Evolutionary conservation across 1,140 invertebrate species (phyloP).

Genomic region (Drosophila sturtevanti): DNA sequence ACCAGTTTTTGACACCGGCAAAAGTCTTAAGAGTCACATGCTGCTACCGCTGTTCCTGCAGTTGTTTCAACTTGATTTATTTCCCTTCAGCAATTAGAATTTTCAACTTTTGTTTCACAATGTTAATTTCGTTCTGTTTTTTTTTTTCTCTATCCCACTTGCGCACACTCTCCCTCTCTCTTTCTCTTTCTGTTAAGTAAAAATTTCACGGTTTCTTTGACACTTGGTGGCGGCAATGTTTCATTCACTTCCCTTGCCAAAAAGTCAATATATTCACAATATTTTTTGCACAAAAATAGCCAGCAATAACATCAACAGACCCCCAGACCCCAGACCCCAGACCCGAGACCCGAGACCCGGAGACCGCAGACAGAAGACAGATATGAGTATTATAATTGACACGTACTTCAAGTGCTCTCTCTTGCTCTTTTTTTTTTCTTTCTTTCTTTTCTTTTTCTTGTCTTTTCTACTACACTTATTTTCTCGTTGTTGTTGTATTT

Average conservation of each 20-base stretch:
- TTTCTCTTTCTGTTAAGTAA: background rate
- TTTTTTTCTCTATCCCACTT: background rate
- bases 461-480: background rate
- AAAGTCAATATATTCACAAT: conserved; percentile 48
- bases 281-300: conserved; percentile 48
- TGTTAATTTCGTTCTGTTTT: conserved; percentile 1
- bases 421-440: conserved; percentile 26
- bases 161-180: no score
- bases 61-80: conserved; percentile 53
- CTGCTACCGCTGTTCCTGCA: conserved; percentile 50
- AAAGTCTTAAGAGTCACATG: conserved; percentile 40
- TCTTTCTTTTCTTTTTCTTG: background rate
- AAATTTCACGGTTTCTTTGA: conserved; percentile 21
- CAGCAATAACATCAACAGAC: conserved; percentile 27
- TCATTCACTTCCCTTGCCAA: conserved; percentile 22
- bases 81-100: conserved; percentile 36
- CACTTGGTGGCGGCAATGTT: conserved; percentile 6
- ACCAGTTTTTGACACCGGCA: conserved; percentile 38
- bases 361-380: conserved; percentile 9
- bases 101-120: conserved; percentile 19
- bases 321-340: background rate
- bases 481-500: background rate
- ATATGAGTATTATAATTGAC: conserved; percentile 67
- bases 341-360: conserved; percentile 7
- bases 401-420: conserved; percentile 67